Conservation (phyloP, 2,888 invertebrate species). For the Dendrolimus houi region DNA sequence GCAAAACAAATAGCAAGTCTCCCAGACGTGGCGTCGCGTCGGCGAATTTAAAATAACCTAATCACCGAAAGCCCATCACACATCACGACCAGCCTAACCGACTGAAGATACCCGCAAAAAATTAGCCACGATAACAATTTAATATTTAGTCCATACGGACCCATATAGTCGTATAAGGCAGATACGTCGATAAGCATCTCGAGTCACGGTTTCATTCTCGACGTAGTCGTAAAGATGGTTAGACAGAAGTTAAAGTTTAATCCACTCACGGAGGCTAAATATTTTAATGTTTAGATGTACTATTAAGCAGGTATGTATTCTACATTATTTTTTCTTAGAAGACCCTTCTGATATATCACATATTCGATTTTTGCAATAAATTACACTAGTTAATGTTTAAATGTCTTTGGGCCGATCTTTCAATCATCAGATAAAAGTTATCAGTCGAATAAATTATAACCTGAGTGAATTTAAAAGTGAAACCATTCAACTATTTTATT, state of each 20-base stretch:
- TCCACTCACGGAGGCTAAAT: conserved; percentile 19
- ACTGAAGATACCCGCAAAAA: conserved; percentile 14
- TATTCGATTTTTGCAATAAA: neutral
- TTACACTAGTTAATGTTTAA: neutral
- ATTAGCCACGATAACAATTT: conserved; percentile 12
- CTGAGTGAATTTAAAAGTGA: too few species aligned
- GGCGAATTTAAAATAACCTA: neutral
- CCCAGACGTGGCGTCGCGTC: conserved; percentile 9
- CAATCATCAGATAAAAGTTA: too few species aligned
- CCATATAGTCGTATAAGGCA: neutral
- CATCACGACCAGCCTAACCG: conserved; percentile 4
- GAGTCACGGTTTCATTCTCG: conserved; percentile 32
- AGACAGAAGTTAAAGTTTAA: conserved; percentile 29
- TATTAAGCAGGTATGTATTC: too few species aligned
- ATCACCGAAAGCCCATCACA: neutral
- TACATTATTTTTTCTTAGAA: too few species aligned
- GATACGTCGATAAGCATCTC: conserved; percentile 24
- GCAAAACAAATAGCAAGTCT: conserved; percentile 10
- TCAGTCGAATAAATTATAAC: too few species aligned
- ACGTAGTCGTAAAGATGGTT: conserved; percentile 31
- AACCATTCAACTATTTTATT: too few species aligned
- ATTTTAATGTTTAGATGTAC: neutral
- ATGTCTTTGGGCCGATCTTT: neutral
- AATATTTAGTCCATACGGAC: conserved; percentile 10
- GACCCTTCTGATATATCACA: conserved; percentile 1